These are phyloP conservation scores for Tadarida brasiliensis DNA, from an alignment of 2,797 vertebrate genomes.

Conservation along the genomic window DNA sequence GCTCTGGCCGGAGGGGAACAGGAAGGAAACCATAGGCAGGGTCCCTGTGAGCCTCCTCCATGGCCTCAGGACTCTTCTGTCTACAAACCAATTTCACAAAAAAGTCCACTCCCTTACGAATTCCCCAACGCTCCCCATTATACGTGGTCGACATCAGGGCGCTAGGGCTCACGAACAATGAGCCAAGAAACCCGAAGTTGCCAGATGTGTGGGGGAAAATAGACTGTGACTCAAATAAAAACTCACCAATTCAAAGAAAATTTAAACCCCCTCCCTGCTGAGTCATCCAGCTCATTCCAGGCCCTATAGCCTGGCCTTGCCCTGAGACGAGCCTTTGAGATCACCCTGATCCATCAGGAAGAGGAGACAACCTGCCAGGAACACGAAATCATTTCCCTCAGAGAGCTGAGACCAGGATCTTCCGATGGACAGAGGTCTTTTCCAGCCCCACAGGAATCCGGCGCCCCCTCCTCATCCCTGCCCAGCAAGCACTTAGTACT, in stretches of 20 bases:
- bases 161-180: background rate
- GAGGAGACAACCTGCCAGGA: background rate
- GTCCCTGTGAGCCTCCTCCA: background rate
- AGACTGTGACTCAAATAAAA: slow-evolving; percentile 76
- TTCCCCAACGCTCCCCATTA: background rate
- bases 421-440: background rate
- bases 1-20: background rate
- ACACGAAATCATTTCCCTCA: background rate
- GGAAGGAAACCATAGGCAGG: background rate
- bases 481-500: background rate
- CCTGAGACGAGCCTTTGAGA: background rate
- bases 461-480: no score
- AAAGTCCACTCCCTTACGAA: background rate
- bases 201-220: slow-evolving; percentile 54
- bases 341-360: background rate
- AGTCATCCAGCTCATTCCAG: slow-evolving; percentile 37
- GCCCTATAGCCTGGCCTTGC: background rate
- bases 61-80: background rate
- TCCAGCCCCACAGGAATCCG: background rate
- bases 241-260: slow-evolving; percentile 58
- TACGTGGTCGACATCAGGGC: background rate
- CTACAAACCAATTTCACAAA: slow-evolving; percentile 54
- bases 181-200: slow-evolving; percentile 24
- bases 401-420: background rate
- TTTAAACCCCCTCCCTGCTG: background rate